Conservation (phyloP, 2,888 invertebrate species). For the Caenorhabditis parvicauda region DNA sequence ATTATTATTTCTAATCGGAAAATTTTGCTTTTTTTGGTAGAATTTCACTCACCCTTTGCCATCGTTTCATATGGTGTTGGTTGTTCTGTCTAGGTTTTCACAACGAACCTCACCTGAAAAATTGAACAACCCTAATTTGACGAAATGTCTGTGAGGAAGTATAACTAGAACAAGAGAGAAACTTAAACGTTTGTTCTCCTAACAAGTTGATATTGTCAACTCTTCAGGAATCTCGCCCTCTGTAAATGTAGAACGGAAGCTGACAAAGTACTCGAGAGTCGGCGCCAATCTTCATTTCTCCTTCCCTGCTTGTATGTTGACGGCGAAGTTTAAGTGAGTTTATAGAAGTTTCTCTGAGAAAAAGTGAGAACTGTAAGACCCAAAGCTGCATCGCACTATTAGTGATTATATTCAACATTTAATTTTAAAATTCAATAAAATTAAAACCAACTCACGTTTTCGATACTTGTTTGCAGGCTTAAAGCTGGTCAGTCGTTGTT, state of each 20-base stretch:
- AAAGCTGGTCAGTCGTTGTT: conserved; percentile 51
- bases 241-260: conserved; percentile 45
- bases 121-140: no score
- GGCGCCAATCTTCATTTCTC: conserved; percentile 45
- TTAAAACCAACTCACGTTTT: no score
- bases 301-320: conserved; percentile 50
- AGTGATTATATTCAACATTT: no score
- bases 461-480: conserved; percentile 28
- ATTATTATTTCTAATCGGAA: no score
- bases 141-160: no score
- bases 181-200: no score
- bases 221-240: conserved; percentile 44
- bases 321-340: conserved; percentile 50
- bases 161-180: no score
- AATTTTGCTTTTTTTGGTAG: background rate
- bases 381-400: no score
- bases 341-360: background rate
- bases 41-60: no score
- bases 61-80: no score
- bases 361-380: background rate
- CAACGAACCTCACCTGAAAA: no score
- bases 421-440: background rate
- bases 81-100: no score
- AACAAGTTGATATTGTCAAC: background rate
- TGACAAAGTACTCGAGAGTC: conserved; percentile 51